Evolutionary conservation across 2,797 vertebrate species (phyloP), one percentile per base, ranked within the genome.

Genomic region (Sus cebifrons): DNA sequence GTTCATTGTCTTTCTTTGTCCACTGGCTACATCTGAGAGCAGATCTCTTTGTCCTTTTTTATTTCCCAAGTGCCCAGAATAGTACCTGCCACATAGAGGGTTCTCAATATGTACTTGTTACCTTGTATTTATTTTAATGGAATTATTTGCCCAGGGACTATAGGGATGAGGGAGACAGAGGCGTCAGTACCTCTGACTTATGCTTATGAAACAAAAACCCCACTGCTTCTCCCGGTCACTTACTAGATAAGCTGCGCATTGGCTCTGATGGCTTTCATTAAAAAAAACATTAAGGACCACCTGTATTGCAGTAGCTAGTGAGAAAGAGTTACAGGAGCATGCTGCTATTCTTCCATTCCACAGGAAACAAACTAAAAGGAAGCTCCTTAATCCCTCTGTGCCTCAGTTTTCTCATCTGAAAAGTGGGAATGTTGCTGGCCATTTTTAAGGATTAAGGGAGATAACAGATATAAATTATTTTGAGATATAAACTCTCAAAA

Each of bases 391-490:
- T 77, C 36, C 84, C 86, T 27, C 40, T 60, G 58, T 70, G 54
- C 15, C 17, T n/a, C 32, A 78, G 56, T 60, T 87, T 91, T 82
- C 29, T 93, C 23, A 18, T 73, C 11, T 86, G 91, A 88, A 85
- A 95, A 73, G 49, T 16, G 3, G 20, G 20, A 71, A 78, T 44
- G 21, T 84, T 86, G 56, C 54, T 70, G 14, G 2, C 0, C 77
- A 13, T 75, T 88, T 85, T 82, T 68, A 82, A 86, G 25, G 74
- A 64, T 89, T 14, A 29, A 36, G 20, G 68, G 52, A 56, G 32
- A 44, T 8, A 56, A 21, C 16, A 23, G 60, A 81, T 54, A 5
- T 14, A n/a, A 74, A 92, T 9, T 60, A 29, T 0, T 36, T 36
- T 36, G 36, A 36, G 36, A 36, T 82, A 52, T 82, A 75, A 68